Conservation (phyloP, 2,888 invertebrate genomes). For the Cyaniris semiargus region DNA sequence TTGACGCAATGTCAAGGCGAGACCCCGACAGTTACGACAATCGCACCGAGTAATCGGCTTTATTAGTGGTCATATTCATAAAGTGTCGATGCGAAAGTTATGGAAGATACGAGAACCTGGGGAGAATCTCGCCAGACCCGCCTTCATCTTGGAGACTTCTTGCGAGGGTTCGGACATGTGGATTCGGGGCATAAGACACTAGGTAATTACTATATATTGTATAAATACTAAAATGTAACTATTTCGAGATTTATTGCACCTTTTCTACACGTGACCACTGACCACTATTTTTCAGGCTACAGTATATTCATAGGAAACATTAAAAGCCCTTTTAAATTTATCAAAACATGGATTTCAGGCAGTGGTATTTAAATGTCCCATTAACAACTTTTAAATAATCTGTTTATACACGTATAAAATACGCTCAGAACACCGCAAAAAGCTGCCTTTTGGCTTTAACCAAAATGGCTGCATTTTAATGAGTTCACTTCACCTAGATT, state of each 20-base stretch:
- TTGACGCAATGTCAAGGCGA: slow-evolving; percentile 29
- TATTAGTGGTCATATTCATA: not conserved
- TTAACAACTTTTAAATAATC: not conserved
- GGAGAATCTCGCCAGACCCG: too few species aligned
- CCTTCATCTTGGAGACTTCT: too few species aligned
- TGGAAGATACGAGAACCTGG: not conserved
- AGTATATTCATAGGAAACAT: too few species aligned
- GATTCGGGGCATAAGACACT: too few species aligned
- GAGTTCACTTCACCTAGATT: slow-evolving; percentile 6
- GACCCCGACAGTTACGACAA: not conserved
- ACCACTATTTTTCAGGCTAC: too few species aligned
- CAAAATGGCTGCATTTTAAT: not conserved
- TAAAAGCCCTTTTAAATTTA: too few species aligned
- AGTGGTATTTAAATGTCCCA: not conserved
- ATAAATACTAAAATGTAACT: too few species aligned
- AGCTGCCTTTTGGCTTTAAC: not conserved
- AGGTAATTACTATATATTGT: too few species aligned
- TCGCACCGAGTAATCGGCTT: not conserved
- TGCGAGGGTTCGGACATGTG: too few species aligned
- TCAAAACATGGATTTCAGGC: too few species aligned
- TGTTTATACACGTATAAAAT: not conserved
- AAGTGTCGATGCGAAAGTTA: not conserved
- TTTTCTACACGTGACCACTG: too few species aligned
- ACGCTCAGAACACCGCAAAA: not conserved
- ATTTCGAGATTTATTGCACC: too few species aligned